Percentiles rank a stretch among this genome's conserved stretches.
Evolutionary conservation across 2,888 invertebrate species (phyloP).

Genomic region (Pachydiplax longipennis): DNA sequence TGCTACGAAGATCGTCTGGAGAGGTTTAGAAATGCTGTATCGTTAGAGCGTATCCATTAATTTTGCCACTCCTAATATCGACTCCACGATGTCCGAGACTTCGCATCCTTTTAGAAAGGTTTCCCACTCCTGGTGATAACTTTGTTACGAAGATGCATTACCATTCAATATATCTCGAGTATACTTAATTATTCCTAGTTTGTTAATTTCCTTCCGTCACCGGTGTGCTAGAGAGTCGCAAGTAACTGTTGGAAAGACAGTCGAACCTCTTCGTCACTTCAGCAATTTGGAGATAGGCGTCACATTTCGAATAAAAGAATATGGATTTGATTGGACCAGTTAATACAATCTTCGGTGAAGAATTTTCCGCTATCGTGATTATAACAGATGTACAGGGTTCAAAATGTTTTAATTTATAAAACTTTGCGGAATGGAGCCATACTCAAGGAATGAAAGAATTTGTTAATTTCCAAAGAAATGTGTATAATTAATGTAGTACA

Average conservation of each 20-base stretch:
- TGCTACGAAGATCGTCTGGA: background rate
- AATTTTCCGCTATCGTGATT: no score
- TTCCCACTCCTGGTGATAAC: background rate
- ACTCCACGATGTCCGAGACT: background rate
- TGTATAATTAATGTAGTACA: no score
- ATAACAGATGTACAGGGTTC: no score
- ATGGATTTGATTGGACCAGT: no score
- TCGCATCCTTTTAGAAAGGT: background rate
- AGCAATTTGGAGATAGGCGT: no score
- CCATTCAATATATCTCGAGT: background rate
- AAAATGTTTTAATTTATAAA: no score
- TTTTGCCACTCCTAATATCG: conserved; percentile 22
- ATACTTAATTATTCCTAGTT: background rate
- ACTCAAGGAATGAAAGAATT: no score
- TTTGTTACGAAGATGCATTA: background rate
- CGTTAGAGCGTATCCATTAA: conserved; percentile 2
- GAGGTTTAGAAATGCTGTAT: background rate
- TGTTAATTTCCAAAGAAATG: no score
- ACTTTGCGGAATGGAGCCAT: no score
- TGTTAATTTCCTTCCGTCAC: background rate
- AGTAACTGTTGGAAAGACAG: background rate
- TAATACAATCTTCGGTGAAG: no score
- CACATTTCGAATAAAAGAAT: no score
- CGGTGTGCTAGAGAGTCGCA: background rate
- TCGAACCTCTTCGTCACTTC: no score